Percentiles rank a stretch among this genome's conserved stretches.
phyloP scores from a whole-genome alignment of 1,140 invertebrate species.

The Sycophila sp. region DNA sequence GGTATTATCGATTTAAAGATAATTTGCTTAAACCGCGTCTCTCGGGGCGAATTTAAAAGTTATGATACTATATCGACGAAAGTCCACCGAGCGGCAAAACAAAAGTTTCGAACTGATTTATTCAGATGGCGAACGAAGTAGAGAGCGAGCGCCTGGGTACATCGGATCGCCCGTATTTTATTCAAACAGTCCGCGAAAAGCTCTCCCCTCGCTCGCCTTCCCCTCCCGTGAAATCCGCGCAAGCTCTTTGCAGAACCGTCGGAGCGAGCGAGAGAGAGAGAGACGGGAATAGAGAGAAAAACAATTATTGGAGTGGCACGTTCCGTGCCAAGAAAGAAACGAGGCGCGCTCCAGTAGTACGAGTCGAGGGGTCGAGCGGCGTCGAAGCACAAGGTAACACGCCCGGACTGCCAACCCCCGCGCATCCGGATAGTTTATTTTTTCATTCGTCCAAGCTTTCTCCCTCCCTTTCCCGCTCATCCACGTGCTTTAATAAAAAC shows the following conservation, averaged over 20 bases:
- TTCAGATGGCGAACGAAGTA: not conserved
- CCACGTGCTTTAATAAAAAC: conserved; percentile 59
- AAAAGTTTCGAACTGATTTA: not conserved
- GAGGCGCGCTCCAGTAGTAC: not conserved
- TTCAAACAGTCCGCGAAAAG: not conserved
- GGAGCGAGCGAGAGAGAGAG: too few species aligned
- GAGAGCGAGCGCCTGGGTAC: not conserved
- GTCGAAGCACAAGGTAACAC: not conserved
- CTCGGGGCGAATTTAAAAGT: too few species aligned
- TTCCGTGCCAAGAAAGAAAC: not conserved
- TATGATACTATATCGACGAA: too few species aligned
- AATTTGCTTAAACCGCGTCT: too few species aligned
- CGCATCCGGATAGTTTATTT: conserved; percentile 55
- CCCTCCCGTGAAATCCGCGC: not conserved
- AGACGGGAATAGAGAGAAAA: not conserved
- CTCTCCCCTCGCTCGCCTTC: not conserved
- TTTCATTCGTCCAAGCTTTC: conserved; percentile 52
- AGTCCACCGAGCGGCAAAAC: not conserved
- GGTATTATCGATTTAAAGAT: too few species aligned
- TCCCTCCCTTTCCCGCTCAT: not conserved
- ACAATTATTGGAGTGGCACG: conserved; percentile 17
- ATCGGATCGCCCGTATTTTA: not conserved
- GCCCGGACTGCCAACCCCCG: not conserved
- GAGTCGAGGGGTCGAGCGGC: not conserved
- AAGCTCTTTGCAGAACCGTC: too few species aligned